A percentile compares a stretch with the other conserved stretches of the same genome.
Evolutionary conservation across 2,888 invertebrate genomes (phyloP).

Genomic region (Pharmacophagus antenor): DNA sequence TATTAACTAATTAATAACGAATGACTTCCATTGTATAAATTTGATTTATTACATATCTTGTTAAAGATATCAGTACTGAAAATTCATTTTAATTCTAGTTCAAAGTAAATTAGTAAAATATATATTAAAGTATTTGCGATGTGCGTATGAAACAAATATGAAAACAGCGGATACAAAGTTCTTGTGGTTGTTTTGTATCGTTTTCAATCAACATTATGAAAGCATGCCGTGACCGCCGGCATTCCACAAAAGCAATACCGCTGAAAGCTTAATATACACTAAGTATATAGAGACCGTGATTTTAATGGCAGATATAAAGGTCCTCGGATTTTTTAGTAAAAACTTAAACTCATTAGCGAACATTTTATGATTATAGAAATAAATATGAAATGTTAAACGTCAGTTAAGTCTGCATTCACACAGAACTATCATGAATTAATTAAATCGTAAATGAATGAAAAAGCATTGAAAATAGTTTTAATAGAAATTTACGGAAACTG

Average conservation of each 20-base stretch:
- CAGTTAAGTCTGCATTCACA: no score
- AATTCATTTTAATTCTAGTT: neutral
- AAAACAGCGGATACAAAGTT: conserved; percentile 63
- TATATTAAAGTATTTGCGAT: neutral
- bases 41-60: neutral
- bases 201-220: conserved; percentile 72
- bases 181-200: conserved; percentile 73
- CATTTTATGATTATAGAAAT: no score
- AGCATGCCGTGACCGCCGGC: conserved; percentile 61
- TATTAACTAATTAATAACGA: no score
- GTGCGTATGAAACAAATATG: conserved; percentile 58
- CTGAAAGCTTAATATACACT: conserved; percentile 69
- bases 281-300: conserved; percentile 40
- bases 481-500: no score
- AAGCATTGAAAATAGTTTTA: no score
- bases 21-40: no score
- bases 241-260: conserved; percentile 70
- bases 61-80: neutral
- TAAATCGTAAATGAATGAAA: no score
- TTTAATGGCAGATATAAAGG: conserved; percentile 9
- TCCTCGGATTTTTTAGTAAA: neutral
- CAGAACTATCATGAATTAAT: no score
- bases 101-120: neutral
- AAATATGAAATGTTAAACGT: no score
- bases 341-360: neutral